A percentile compares a stretch with the other conserved stretches of the same genome.
Evolutionary conservation across 2,888 invertebrate genomes (phyloP).

Genomic region (Polyploca ridens): DNA sequence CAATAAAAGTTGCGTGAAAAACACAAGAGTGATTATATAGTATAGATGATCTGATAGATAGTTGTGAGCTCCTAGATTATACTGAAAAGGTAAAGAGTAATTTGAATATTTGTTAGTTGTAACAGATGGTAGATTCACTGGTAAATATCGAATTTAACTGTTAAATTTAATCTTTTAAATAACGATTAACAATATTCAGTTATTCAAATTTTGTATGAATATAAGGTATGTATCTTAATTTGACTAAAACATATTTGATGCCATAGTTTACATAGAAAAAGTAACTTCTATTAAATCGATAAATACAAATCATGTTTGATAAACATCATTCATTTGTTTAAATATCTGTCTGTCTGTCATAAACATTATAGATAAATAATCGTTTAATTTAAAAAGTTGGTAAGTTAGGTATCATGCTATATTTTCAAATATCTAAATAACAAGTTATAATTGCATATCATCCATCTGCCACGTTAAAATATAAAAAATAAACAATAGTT

Average conservation of each 20-base stretch:
- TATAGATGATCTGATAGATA: constrained; percentile 51
- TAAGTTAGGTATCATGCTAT: neutral
- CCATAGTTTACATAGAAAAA: too few species aligned
- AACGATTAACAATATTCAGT: neutral
- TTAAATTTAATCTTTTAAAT: neutral
- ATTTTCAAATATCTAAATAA: neutral
- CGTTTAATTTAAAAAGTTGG: too few species aligned
- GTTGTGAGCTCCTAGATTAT: constrained; percentile 40
- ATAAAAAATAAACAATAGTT: neutral
- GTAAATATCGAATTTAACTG: constrained; percentile 32
- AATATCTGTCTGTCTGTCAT: too few species aligned
- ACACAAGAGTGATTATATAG: constrained; percentile 52
- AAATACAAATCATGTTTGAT: too few species aligned
- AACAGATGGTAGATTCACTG: constrained; percentile 2
- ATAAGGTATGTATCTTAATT: too few species aligned
- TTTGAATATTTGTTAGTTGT: constrained; percentile 13
- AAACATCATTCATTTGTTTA: too few species aligned
- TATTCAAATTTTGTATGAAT: too few species aligned
- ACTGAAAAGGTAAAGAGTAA: constrained; percentile 57
- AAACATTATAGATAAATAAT: too few species aligned
- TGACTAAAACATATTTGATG: too few species aligned
- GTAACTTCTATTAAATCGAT: too few species aligned
- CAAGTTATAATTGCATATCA: neutral
- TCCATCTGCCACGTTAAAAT: neutral
- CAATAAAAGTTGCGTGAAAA: constrained; percentile 70